phyloP scores from a whole-genome alignment of 2,113 vertebrate species.

The Dolichotis patagonum region DNA sequence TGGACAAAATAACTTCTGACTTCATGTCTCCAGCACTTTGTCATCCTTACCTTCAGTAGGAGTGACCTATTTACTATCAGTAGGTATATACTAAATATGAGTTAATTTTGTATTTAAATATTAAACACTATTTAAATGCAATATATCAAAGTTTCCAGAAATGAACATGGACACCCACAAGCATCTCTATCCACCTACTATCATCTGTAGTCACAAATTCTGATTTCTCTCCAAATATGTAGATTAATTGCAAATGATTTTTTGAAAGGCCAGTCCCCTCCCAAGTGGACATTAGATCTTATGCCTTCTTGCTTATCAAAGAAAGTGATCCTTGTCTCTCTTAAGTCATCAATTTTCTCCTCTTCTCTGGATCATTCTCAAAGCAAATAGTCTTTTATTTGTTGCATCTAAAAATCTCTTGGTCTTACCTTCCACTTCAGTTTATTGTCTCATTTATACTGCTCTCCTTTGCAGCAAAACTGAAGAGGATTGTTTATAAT shows the following conservation, averaged over 20 bases:
- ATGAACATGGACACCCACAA: not conserved
- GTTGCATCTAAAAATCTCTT: constrained; percentile 44
- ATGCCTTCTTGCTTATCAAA: not conserved
- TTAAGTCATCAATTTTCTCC: not conserved
- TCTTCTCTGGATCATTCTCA: not conserved
- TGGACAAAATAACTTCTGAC: not conserved
- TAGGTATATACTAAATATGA: not conserved
- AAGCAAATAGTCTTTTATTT: constrained; percentile 15
- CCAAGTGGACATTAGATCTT: not conserved
- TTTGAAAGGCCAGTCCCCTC: not conserved
- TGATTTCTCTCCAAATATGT: not conserved
- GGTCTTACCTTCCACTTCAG: not conserved
- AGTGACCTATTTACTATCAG: not conserved
- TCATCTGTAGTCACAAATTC: not conserved
- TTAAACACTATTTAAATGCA: not conserved
- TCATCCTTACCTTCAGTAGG: not conserved
- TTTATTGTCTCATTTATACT: not conserved
- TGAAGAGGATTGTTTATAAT: not conserved
- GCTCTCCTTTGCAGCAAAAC: not conserved
- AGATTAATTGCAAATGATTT: not conserved
- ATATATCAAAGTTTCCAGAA: not conserved
- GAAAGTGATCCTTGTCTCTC: not conserved
- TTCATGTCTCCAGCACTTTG: not conserved
- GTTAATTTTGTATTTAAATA: not conserved
- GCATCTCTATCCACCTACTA: not conserved